A percentile compares a stretch with the other conserved stretches of the same genome.
phyloP scores from a whole-genome alignment of 1,140 invertebrate genomes.

The Lepidurus packardi region DNA sequence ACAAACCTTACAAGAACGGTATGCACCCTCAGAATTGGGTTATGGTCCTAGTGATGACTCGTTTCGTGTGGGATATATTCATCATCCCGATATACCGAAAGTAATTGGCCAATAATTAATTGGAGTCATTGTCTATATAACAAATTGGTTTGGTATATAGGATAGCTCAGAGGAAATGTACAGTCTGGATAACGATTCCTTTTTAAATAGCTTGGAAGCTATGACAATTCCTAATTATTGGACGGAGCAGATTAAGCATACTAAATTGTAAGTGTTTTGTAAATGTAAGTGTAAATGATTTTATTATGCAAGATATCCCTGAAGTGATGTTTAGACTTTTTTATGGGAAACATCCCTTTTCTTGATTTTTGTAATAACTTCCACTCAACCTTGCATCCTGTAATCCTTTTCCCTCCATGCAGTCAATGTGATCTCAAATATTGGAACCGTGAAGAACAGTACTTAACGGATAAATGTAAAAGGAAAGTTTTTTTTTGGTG shows the following conservation, averaged over 20 bases:
- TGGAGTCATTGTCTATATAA: background rate
- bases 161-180: constrained; percentile 89
- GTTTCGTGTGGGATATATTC: constrained; percentile 33
- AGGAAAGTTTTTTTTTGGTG: background rate
- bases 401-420: background rate
- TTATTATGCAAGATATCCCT: constrained; percentile 8
- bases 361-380: constrained; percentile 33
- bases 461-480: background rate
- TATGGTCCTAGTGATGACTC: constrained; percentile 26
- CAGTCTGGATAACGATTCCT: constrained; percentile 84
- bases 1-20: constrained; percentile 29
- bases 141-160: constrained; percentile 50
- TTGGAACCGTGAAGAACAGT: background rate
- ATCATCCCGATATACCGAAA: constrained; percentile 32
- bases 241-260: constrained; percentile 86
- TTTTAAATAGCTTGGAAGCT: constrained; percentile 80
- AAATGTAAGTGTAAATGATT: background rate
- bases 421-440: constrained; percentile 22
- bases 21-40: constrained; percentile 31
- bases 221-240: constrained; percentile 91
- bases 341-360: constrained; percentile 35
- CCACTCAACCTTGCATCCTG: background rate
- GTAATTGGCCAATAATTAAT: constrained; percentile 5
- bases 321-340: background rate
- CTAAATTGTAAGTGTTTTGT: constrained; percentile 61